These are phyloP conservation scores for Darwinula stevensoni DNA, from an alignment of 2,888 invertebrate species.

Conservation along the genomic window DNA sequence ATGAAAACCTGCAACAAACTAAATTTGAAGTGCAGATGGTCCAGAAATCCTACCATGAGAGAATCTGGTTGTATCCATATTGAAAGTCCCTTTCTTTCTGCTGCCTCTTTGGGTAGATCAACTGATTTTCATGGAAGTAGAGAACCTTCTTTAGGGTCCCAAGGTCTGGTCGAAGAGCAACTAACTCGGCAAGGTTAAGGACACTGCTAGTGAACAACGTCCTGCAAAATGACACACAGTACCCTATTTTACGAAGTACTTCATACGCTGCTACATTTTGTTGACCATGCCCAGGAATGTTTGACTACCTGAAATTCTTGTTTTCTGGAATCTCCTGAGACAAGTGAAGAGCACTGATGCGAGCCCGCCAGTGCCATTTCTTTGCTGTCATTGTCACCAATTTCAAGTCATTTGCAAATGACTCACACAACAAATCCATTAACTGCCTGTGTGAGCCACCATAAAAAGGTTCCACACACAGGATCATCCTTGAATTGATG, in stretches of 20 bases:
- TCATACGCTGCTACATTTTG: too few species aligned
- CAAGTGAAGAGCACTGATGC: conserved; percentile 31
- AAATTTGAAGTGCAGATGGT: too few species aligned
- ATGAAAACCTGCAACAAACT: background rate
- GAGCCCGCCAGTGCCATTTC: conserved; percentile 47
- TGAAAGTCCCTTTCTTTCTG: conserved; percentile 37
- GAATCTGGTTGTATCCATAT: conserved; percentile 40
- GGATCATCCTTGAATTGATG: too few species aligned
- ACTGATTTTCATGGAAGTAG: conserved; percentile 48
- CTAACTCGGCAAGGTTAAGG: conserved; percentile 32
- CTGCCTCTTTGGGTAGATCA: conserved; percentile 33
- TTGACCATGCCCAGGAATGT: too few species aligned
- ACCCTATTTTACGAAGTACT: too few species aligned
- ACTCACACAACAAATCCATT: conserved; percentile 19
- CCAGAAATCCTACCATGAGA: conserved; percentile 24
- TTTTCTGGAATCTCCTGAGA: conserved; percentile 29
- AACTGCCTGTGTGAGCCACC: conserved; percentile 38
- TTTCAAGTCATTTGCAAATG: background rate
- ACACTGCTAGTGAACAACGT: conserved; percentile 34
- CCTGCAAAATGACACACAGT: conserved; percentile 18
- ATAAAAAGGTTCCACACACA: conserved; percentile 37
- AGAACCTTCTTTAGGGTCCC: conserved; percentile 27
- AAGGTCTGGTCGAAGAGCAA: conserved; percentile 33
- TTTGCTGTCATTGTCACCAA: conserved; percentile 29
- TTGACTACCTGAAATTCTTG: too few species aligned